phyloP scores from a whole-genome alignment of 2,797 vertebrate species.

The Brachyalestes nurse region DNA sequence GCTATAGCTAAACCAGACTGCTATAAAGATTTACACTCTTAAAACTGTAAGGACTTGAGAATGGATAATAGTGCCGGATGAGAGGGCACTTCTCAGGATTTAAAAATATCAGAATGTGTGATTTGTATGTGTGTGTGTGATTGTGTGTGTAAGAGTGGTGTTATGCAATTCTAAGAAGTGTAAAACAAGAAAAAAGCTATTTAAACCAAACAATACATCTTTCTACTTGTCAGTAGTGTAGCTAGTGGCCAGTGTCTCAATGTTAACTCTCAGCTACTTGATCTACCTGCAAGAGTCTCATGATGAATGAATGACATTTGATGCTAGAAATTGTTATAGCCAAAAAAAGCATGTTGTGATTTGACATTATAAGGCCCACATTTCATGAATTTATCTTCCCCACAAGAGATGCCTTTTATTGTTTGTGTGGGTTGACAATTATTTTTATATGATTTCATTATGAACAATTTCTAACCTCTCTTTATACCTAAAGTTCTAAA shows the following conservation, averaged over 20 bases:
- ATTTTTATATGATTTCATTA: too few relatives aligned
- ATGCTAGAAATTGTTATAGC: neutral
- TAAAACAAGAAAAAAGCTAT: neutral
- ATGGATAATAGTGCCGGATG: neutral
- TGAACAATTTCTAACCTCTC: too few relatives aligned
- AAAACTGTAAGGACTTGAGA: neutral
- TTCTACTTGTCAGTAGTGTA: too few relatives aligned
- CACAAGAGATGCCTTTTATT: too few relatives aligned
- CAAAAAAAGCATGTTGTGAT: neutral
- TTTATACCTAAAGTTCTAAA: too few relatives aligned
- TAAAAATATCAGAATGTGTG: slow-evolving; percentile 1
- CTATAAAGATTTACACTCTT: neutral
- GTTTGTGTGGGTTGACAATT: too few relatives aligned
- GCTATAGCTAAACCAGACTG: neutral
- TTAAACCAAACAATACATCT: too few relatives aligned
- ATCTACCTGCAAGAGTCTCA: neutral
- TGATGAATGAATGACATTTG: too few relatives aligned
- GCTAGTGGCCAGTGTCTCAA: too few relatives aligned
- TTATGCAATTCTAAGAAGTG: neutral
- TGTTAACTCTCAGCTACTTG: neutral
- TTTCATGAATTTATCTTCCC: too few relatives aligned
- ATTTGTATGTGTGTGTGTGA: neutral
- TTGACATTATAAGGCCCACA: too few relatives aligned
- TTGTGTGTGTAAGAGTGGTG: neutral
- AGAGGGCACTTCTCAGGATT: neutral